Conservation (phyloP, 2,888 invertebrate species). For the Spisula solida region DNA sequence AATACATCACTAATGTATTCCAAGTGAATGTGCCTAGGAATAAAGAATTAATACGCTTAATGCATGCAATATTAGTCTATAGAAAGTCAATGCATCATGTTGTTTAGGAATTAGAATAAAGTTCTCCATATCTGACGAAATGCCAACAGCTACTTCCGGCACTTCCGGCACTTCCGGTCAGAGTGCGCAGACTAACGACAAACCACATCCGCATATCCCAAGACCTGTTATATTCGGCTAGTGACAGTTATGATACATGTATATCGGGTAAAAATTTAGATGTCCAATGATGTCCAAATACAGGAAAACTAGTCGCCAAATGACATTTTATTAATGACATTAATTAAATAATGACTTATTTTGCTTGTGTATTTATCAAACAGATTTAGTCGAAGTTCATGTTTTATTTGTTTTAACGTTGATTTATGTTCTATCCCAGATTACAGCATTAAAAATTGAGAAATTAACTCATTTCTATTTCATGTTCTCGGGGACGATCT, state of each 20-base stretch:
- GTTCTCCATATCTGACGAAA: conserved; percentile 46
- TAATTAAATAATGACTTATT: too few relatives aligned
- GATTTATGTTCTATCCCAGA: not conserved
- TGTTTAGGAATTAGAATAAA: not conserved
- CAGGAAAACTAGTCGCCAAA: too few relatives aligned
- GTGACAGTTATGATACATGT: too few relatives aligned
- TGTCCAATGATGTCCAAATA: too few relatives aligned
- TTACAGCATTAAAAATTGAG: not conserved
- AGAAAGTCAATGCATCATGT: not conserved
- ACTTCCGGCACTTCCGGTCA: conserved; percentile 4
- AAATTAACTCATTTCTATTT: too few relatives aligned
- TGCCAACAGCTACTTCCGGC: not conserved
- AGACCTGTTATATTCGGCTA: not conserved
- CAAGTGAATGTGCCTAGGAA: not conserved
- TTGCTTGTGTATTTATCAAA: too few relatives aligned
- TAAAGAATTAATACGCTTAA: not conserved
- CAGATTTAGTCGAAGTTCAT: too few relatives aligned
- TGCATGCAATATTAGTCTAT: not conserved
- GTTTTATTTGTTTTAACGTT: not conserved
- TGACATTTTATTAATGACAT: too few relatives aligned
- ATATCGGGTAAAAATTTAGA: too few relatives aligned
- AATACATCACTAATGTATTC: not conserved
- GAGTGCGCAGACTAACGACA: not conserved
- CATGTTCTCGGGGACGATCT: too few relatives aligned
- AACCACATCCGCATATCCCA: not conserved